Evolutionary conservation across 2,797 vertebrate species (phyloP).

Genomic region (Austrolebias charrua): DNA sequence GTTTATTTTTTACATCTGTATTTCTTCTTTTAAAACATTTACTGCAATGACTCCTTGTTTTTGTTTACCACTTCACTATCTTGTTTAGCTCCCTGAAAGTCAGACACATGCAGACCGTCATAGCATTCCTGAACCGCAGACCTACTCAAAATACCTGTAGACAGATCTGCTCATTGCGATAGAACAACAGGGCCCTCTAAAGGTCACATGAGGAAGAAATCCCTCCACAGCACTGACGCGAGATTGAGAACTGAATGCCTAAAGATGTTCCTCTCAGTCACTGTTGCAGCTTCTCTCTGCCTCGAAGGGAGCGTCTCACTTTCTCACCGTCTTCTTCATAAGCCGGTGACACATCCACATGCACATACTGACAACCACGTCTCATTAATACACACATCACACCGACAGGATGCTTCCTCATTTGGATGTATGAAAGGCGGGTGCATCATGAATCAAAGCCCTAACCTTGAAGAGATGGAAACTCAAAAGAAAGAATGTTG

Average conservation of each 20-base stretch:
- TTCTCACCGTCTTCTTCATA: slow-evolving; percentile 12
- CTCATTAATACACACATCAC: slow-evolving; percentile 19
- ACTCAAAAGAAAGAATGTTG: slow-evolving; percentile 23
- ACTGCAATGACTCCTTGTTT: too few species aligned
- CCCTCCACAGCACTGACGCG: slow-evolving; percentile 2
- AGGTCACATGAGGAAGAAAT: slow-evolving; percentile 33
- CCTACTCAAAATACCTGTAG: slow-evolving; percentile 4
- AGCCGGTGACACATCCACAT: slow-evolving; percentile 9
- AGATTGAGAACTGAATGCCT: slow-evolving; percentile 35
- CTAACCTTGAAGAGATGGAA: slow-evolving; percentile 21
- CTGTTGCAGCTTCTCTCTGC: slow-evolving; percentile 37
- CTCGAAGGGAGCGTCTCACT: slow-evolving; percentile 25
- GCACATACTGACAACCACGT: slow-evolving; percentile 5
- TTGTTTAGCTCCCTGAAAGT: too few species aligned
- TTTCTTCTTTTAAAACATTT: too few species aligned
- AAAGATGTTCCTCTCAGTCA: slow-evolving; percentile 44
- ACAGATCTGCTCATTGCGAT: slow-evolving; percentile 5
- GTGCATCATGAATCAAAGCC: slow-evolving; percentile 27
- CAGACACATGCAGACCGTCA: neutral
- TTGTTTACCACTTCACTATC: too few species aligned
- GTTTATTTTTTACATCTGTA: too few species aligned
- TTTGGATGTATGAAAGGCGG: slow-evolving; percentile 1
- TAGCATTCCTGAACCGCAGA: slow-evolving; percentile 10
- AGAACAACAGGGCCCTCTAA: slow-evolving; percentile 63
- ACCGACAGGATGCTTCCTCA: slow-evolving; percentile 1